Percentiles rank a stretch among this genome's conserved stretches.
These are phyloP conservation scores for Schizopygopsis malacanthus DNA, from an alignment of 2,797 vertebrate species.

Conservation along the genomic window DNA sequence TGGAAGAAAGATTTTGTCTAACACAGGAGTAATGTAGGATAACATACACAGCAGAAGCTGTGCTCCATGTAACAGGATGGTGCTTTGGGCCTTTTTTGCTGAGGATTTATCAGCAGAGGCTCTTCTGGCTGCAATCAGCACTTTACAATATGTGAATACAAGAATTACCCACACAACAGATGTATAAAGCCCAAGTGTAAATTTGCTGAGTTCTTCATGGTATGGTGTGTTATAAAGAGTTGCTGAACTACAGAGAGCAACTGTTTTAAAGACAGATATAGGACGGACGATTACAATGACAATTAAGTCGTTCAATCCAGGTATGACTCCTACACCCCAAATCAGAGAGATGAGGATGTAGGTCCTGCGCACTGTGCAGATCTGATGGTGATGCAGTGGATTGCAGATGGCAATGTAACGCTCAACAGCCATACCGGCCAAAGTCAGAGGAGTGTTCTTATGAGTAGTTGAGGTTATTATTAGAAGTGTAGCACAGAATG, in stretches of 20 bases:
- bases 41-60: conserved; percentile 71
- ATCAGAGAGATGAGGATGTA: conserved; percentile 68
- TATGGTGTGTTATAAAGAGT: conserved; percentile 59
- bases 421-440: conserved; percentile 77
- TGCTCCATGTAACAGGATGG: conserved; percentile 71
- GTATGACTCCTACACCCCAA: conserved; percentile 65
- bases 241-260: conserved; percentile 53
- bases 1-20: conserved; percentile 19
- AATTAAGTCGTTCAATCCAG: conserved; percentile 66
- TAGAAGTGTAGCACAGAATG: conserved; percentile 65
- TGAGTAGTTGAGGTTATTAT: conserved; percentile 63
- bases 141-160: conserved; percentile 70
- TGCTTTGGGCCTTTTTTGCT: conserved; percentile 68
- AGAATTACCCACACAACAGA: conserved; percentile 68
- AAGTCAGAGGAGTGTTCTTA: conserved; percentile 75
- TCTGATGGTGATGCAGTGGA: conserved; percentile 65
- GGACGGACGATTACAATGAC: conserved; percentile 60
- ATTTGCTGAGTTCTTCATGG: conserved; percentile 61
- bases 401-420: conserved; percentile 76
- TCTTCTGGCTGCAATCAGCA: conserved; percentile 58
- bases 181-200: conserved; percentile 58
- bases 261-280: conserved; percentile 59
- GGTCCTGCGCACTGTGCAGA: conserved; percentile 67
- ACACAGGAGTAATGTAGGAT: conserved; percentile 52
- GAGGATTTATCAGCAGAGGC: conserved; percentile 52